Evolutionary conservation across 2,113 vertebrate genomes (phyloP).

Genomic region (Chelonoidis abingdonii): DNA sequence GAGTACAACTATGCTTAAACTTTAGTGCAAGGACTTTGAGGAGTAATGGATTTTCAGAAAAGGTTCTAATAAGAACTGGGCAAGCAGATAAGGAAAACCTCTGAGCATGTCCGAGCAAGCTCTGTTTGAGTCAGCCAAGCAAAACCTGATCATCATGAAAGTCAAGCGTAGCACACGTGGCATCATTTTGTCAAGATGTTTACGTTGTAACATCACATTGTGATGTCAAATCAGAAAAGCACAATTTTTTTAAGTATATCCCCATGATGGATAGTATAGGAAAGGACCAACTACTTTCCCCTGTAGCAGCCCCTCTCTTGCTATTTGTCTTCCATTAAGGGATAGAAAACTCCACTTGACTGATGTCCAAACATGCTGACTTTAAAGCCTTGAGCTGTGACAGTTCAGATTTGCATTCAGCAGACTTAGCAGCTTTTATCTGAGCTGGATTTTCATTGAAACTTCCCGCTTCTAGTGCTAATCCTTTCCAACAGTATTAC

Average conservation of each 20-base stretch:
- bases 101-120: neutral
- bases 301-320: neutral
- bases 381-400: neutral
- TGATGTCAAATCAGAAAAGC: neutral
- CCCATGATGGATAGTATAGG: neutral
- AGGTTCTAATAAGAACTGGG: neutral
- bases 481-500: neutral
- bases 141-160: neutral
- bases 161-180: neutral
- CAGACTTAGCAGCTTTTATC: neutral
- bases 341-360: neutral
- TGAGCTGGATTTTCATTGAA: neutral
- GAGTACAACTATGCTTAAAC: neutral
- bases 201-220: neutral
- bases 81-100: neutral
- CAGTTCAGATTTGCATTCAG: fast-evolving
- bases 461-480: neutral
- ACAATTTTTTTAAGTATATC: neutral
- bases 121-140: neutral
- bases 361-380: neutral
- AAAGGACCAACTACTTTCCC: neutral
- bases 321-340: neutral
- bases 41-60: neutral
- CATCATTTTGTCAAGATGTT: neutral
- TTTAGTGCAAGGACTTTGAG: neutral